Base-by-base conservation (phyloP, 2,113 vertebrate genomes). In the Tetraodon nigroviridis region DNA sequence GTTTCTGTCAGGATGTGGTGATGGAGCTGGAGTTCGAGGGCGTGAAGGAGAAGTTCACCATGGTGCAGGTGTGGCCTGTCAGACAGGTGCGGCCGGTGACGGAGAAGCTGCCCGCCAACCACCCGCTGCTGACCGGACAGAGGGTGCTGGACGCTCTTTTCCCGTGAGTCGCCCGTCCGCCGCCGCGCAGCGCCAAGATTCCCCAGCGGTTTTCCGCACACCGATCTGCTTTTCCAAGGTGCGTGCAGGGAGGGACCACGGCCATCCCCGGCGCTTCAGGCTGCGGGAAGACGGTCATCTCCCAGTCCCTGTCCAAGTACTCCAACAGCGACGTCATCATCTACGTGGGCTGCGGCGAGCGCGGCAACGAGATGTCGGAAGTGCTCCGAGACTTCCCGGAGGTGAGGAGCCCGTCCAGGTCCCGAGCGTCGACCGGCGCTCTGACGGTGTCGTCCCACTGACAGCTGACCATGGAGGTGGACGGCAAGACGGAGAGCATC, bases 361-460 rank as follows among this genome's bases (percentile, higher is more conserved):
- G 96, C 87, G 96, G 96, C 60, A 99, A 99, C 49, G 96, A 99
- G 88, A 98, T 99, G 96, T 98, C 96, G 59, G 96, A 99, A 93
- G 96, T 99, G 60, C 92, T 98, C 70, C 86, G 96, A 75, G 96
- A 99, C 80, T 99, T 99, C 76, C 96, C 96, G 3, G 96, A 98
- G 95, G 96, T 99, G 54, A 16, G 13, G 10, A 2, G 7, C 3
- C 1, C 1, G 2, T 2, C 22, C 55, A 13, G 24, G 10, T 42
- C n/a, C 6, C 2, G 3, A 51, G 37, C 17, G 52, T 18, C 47
- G 41, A 40, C 21, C 15, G 40, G 10, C 11, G 10, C 40, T 59
- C 24, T 81, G 65, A 86, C 55, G 0, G 6, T 66, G 20, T 67
- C 37, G 11, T 40, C 73, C 84, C 65, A 67, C 56, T 79, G 59